Evolutionary conservation across 2,888 invertebrate genomes (phyloP).

Genomic region (Synergus itoensis): DNA sequence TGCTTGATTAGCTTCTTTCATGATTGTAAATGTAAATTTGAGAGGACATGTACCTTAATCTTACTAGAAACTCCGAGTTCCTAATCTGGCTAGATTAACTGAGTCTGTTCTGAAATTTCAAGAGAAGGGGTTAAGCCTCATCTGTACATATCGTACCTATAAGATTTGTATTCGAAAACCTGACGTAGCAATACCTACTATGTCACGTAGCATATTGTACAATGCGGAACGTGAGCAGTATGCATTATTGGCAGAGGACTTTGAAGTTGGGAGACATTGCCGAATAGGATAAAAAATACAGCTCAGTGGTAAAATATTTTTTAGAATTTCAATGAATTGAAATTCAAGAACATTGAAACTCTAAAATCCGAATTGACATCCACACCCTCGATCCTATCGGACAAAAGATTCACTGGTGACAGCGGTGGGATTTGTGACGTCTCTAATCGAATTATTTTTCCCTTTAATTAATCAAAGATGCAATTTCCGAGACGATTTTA

Average conservation of each 20-base stretch:
- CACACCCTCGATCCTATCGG: no score
- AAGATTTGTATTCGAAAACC: conserved; percentile 25
- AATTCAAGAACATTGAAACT: no score
- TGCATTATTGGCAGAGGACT: conserved; percentile 21
- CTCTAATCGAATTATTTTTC: background rate
- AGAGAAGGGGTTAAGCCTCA: background rate
- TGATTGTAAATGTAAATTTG: no score
- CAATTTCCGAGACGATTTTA: background rate
- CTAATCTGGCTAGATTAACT: background rate
- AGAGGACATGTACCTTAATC: no score
- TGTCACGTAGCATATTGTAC: conserved; percentile 39
- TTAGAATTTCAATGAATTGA: no score
- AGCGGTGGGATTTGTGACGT: no score
- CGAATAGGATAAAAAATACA: background rate
- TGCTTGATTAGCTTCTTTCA: no score
- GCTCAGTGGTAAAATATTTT: no score
- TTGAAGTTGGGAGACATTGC: background rate
- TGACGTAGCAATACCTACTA: conserved; percentile 18
- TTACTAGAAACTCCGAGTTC: background rate
- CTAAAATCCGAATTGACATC: no score
- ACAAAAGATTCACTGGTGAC: no score
- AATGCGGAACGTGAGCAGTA: conserved; percentile 28
- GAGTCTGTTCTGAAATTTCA: background rate
- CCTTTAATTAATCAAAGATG: background rate
- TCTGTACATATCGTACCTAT: background rate